A percentile compares a stretch with the other conserved stretches of the same genome.
These are phyloP conservation scores for Picathartes gymnocephalus DNA, from an alignment of 2,113 vertebrate species.

Conservation along the genomic window DNA sequence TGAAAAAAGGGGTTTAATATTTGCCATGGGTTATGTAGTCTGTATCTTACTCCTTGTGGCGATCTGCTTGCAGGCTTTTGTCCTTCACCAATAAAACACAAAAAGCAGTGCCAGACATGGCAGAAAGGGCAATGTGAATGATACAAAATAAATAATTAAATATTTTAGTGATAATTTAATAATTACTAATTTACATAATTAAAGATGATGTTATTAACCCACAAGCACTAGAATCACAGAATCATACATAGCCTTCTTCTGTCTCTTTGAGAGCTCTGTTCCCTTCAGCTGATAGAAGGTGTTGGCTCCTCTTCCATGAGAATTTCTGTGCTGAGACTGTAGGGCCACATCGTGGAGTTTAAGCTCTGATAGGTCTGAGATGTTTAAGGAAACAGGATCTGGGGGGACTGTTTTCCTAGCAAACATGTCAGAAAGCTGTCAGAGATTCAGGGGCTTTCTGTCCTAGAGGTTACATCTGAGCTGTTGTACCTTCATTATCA, in stretches of 20 bases:
- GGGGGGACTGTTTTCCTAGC: background rate
- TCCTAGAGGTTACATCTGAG: background rate
- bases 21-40: background rate
- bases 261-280: background rate
- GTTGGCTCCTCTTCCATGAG: background rate
- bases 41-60: background rate
- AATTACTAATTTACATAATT: background rate
- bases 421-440: background rate
- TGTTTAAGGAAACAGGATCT: background rate
- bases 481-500: background rate
- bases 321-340: background rate
- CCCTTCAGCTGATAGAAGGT: background rate
- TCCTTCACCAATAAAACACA: background rate
- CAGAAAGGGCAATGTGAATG: background rate
- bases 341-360: background rate
- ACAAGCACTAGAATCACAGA: background rate
- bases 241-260: rapidly evolving
- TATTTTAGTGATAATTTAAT: background rate
- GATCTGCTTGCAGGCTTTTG: background rate
- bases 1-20: background rate
- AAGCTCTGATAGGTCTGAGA: background rate
- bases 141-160: background rate
- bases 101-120: background rate
- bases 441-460: background rate
- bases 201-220: background rate